Base-by-base conservation (phyloP, 2,888 invertebrate genomes). In the Eristalis intricaria region DNA sequence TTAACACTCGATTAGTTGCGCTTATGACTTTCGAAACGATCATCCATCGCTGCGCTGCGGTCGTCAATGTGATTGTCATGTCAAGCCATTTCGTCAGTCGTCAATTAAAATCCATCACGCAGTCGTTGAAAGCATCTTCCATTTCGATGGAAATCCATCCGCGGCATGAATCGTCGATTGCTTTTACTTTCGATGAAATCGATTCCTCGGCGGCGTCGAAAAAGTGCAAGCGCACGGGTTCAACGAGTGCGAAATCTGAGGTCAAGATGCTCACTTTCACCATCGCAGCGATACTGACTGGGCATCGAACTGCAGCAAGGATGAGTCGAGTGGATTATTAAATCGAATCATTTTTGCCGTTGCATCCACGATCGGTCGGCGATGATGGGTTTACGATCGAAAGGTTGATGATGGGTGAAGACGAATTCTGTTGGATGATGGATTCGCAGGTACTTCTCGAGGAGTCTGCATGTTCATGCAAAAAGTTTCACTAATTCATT, bases 181-280 rank as follows among this genome's bases (percentile, higher is more conserved):
- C 65, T 61, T 71, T 77, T 61, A 68, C 83, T 83, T 83, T 83
- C 83, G 32, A 73, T 73, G 60, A 10, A 75, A 71, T 71, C 71
- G 50, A 50, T 50, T 50, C 43, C 7, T n/a, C 43, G n/a, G 19
- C 5, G 7, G 4, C 43, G 7, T 70, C 35, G 58, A 68, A 78
- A 32, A 69, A 79, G 64, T 50, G 40, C 63, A 74, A 23, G 56
- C 69, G 58, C 10, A 40, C 35, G 71, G 61, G 84, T 84, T 84
- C 76, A 84, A 80, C 75, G 61, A 84, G 68, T 11, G 69, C 64
- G 77, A 82, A 60, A 8, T 78, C 82, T 70, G 80, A 65, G 82
- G 82, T 85, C 85, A 85, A 85, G 73, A 81, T 85, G 81, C 82
- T 85, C 82, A 77, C 85, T 85, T 85, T 85, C 82, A 74, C 85